phyloP scores from a whole-genome alignment of 2,113 vertebrate genomes.

The Shinisaurus crocodilurus region DNA sequence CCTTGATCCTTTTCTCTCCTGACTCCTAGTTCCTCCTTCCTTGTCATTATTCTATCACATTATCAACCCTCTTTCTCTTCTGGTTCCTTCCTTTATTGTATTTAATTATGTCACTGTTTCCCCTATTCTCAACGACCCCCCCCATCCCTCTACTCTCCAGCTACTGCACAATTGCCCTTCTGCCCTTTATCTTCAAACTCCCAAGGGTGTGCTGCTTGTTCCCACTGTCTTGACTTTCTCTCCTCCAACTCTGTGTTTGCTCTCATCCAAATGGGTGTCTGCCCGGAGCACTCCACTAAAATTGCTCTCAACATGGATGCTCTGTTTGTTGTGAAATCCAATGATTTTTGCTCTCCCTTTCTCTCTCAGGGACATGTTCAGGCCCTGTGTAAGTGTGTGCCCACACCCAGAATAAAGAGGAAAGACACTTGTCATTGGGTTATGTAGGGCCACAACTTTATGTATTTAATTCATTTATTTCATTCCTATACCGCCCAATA shows the following conservation, averaged over 20 bases:
- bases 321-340: neutral
- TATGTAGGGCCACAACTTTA: neutral
- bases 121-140: neutral
- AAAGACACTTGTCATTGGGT: neutral
- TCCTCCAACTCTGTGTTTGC: neutral
- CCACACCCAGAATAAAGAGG: neutral
- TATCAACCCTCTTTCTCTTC: neutral
- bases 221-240: neutral
- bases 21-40: neutral
- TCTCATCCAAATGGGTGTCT: neutral
- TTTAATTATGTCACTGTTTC: neutral
- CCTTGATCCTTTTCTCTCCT: too few species aligned
- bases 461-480: too few species aligned
- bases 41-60: neutral
- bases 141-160: neutral
- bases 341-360: neutral
- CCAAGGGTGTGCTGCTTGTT: neutral
- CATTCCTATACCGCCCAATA: too few species aligned
- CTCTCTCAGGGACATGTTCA: neutral
- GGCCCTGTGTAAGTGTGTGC: neutral
- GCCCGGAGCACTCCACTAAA: neutral
- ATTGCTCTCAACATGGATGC: neutral
- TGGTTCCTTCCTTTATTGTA: neutral
- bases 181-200: neutral
- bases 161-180: neutral